These are phyloP conservation scores for Carabus problematicus DNA, from an alignment of 2,888 invertebrate genomes.

Conservation along the genomic window DNA sequence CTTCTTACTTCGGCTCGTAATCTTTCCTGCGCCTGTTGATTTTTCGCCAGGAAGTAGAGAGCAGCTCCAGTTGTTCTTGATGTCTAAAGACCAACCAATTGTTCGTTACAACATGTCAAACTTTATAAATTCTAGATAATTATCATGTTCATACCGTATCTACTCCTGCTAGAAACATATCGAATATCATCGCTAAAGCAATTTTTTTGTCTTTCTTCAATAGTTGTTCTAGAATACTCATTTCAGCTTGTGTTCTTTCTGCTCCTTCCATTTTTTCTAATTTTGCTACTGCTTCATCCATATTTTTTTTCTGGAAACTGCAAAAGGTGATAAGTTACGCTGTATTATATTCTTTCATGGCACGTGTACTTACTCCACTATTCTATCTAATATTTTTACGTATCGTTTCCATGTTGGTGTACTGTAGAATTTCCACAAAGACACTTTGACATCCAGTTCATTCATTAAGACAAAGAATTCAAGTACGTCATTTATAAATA, in stretches of 20 bases:
- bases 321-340: too few species aligned
- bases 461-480: slow-evolving; percentile 51
- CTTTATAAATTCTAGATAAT: not conserved
- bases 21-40: slow-evolving; percentile 57
- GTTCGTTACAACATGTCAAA: not conserved
- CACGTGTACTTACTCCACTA: slow-evolving; percentile 50
- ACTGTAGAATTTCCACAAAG: slow-evolving; percentile 52
- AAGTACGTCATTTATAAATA: slow-evolving; percentile 55
- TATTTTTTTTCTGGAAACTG: slow-evolving; percentile 53
- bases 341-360: slow-evolving; percentile 44
- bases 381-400: slow-evolving; percentile 55
- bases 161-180: slow-evolving; percentile 66
- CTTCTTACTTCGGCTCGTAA: slow-evolving; percentile 56
- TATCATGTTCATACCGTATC: not conserved
- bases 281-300: too few species aligned
- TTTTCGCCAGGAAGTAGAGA: slow-evolving; percentile 59
- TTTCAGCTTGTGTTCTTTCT: too few species aligned
- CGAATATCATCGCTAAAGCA: slow-evolving; percentile 53
- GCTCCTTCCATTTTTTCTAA: too few species aligned
- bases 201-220: slow-evolving; percentile 49
- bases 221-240: slow-evolving; percentile 37
- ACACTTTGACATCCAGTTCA: slow-evolving; percentile 54
- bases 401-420: slow-evolving; percentile 53
- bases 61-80: slow-evolving; percentile 57
- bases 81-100: slow-evolving; percentile 54